Evolutionary conservation across 1,140 invertebrate genomes (phyloP).

Genomic region (Schlechtendalia chinensis): DNA sequence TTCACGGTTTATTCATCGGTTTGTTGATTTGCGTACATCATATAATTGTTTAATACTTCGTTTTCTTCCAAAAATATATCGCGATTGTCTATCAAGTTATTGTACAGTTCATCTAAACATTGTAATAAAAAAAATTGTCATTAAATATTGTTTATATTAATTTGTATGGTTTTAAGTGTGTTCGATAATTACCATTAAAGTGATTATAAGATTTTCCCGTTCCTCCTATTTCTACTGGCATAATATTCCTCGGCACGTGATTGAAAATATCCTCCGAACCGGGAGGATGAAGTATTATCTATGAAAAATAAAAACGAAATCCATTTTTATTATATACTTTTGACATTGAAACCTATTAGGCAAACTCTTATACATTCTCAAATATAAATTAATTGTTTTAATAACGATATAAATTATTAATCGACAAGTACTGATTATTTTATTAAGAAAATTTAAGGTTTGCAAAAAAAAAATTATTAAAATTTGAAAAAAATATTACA

Average conservation of each 20-base stretch:
- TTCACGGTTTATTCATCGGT: background rate
- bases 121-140: too few relatives aligned
- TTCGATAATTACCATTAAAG: background rate
- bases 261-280: slow-evolving; percentile 27
- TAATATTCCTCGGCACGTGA: background rate
- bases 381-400: too few relatives aligned
- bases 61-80: background rate
- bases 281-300: background rate
- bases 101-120: slow-evolving; percentile 30
- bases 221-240: slow-evolving; percentile 15
- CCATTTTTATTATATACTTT: too few relatives aligned
- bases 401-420: too few relatives aligned
- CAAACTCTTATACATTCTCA: too few relatives aligned
- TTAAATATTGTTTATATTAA: background rate
- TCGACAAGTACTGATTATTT: too few relatives aligned
- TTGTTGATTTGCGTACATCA: background rate
- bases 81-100: background rate
- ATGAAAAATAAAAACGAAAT: background rate
- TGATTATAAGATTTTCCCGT: background rate
- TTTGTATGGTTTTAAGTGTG: background rate
- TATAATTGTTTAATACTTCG: background rate
- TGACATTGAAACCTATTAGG: too few relatives aligned
- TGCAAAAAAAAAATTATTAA: too few relatives aligned
- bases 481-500: too few relatives aligned
- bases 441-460: too few relatives aligned